Base-by-base conservation (phyloP, 2,113 vertebrate genomes). In the Dinomys branickii region DNA sequence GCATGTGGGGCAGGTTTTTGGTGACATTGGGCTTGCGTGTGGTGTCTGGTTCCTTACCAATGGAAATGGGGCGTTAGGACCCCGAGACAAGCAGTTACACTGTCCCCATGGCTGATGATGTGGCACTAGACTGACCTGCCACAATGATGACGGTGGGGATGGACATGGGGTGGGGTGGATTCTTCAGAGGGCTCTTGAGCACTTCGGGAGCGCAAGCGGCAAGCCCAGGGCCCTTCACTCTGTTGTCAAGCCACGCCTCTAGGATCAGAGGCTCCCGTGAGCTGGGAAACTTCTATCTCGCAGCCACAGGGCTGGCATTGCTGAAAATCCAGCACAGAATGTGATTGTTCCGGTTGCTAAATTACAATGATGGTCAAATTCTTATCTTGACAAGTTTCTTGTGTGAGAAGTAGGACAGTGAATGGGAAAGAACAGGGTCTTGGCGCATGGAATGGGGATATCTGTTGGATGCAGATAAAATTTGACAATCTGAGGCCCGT, bases 291-390 rank as follows among this genome's bases (percentile, higher is more conserved):
- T 67, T 17, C 7, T 82, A 50, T 85, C 80, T 91, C 7, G 11
- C 16, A 38, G 58, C 17, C 24, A 9, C 38, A 22, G 58, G 52
- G 77, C 65, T 26, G 69, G 17, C 73, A 8, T 0, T 92, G 86
- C 89, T 47, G 75, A 67, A 56, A 86, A 56, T 61, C 24, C 80
- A 80, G 71, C 52, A 24, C 8, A 10, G 7, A 41, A 44, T 80
- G 71, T 71, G 83, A 83, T 87, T 58, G 65, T 35, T 50, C 35
- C 30, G 41, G 44, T 65, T 86, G 95, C 65, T 82, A 67, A 61
- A 63, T 94, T 41, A 63, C 35, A 19, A n/a, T 33, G 77, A 58
- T 50, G 58, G 13, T 7, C 33, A 73, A 78, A 67, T 93, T 88
- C 61, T 26, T 63, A 47, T 56, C 33, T 41, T 47, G 83, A 91